These are phyloP conservation scores for Sebastes hubbsi DNA, from an alignment of 2,797 vertebrate genomes.

Conservation along the genomic window DNA sequence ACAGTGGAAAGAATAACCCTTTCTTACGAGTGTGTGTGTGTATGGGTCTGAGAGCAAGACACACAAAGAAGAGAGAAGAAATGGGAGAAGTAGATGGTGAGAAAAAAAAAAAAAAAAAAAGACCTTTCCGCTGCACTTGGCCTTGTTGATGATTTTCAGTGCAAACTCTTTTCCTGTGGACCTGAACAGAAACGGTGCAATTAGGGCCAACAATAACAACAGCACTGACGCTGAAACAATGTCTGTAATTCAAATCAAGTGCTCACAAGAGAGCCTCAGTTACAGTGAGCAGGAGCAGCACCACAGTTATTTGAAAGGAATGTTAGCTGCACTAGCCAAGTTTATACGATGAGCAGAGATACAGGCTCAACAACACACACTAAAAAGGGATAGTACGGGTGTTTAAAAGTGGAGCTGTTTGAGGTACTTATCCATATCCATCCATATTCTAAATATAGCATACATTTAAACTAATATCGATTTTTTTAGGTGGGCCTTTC, in stretches of 20 bases:
- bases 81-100: not conserved
- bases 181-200: conserved; percentile 76
- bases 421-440: too few species aligned
- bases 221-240: conserved; percentile 9
- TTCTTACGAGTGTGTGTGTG: not conserved
- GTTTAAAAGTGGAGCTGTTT: too few species aligned
- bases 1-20: conserved; percentile 17
- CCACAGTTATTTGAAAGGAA: not conserved
- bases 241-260: conserved; percentile 29
- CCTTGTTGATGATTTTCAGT: conserved; percentile 98
- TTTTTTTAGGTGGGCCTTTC: too few species aligned
- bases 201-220: conserved; percentile 38
- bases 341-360: not conserved
- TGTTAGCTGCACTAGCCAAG: not conserved
- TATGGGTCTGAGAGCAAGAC: not conserved
- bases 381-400: too few species aligned
- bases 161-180: conserved; percentile 96
- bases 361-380: not conserved
- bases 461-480: too few species aligned
- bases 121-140: conserved; percentile 98
- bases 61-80: not conserved
- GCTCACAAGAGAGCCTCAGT: conserved; percentile 16
- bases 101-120: not conserved
- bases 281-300: not conserved
- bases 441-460: too few species aligned